Evolutionary conservation across 2,888 invertebrate species (phyloP), one percentile per base, ranked within the genome.

Genomic region (Ephialtes manifestator): DNA sequence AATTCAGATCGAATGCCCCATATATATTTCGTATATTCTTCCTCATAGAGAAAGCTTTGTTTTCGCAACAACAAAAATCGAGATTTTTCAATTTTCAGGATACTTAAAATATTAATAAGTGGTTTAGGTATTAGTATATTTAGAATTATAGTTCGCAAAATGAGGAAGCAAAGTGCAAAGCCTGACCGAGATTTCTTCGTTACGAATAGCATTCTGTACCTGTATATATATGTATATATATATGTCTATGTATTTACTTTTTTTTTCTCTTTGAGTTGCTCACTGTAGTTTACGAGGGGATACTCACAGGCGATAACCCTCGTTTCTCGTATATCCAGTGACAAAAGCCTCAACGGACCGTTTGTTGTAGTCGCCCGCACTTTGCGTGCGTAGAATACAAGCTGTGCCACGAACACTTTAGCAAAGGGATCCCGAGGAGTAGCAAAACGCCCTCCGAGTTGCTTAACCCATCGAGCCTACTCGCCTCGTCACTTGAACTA

Each of bases 311-410:
- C 72, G 72, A 39, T 39, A 72, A 72, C 55, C 43, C 43, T 5
- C 20, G 58, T 55, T 70, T 51, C 51, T 51, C 31, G n/a, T 20
- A 11, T 58, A 58, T 58, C 24, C 72, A 15, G 55, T 28, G 39
- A 72, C 72, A 72, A 72, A 72, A 72, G 72, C 72, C 43, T 58
- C 39, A 58, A 43, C 72, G 39, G 58, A 20, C 55, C 43, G 58
- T 58, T 72, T 72, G 72, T 55, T 35, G 72, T 53, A 13, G 35
- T 71, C 35, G 39, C 20, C 53, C 39, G 35, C 43, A 39, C 72
- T 55, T 58, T 43, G 72, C 55, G 55, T 72, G 58, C 39, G 53
- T 20, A 58, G 72, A 72, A 72, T n/a, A 58, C 72, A 55, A 55
- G 70, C 51, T 20, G 35, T 28, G 18, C 53, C 15, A 3, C 58